Percentiles rank a stretch among this genome's conserved stretches.
Conservation (phyloP, 2,888 invertebrate species). For the Tiphia femorata region DNA sequence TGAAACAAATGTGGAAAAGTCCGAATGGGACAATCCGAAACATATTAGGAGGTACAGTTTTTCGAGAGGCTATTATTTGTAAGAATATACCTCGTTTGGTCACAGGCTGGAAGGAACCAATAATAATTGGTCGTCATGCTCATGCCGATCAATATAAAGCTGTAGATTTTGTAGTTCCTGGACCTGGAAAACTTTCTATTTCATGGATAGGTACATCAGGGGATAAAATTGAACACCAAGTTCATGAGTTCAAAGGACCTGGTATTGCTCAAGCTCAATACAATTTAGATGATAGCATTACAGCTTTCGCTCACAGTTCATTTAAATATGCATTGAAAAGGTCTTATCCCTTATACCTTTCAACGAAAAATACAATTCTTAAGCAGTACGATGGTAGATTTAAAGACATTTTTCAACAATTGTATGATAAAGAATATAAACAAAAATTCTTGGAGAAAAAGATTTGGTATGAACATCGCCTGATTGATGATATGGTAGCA, state of each 20-base stretch:
- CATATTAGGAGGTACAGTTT: constrained; percentile 86
- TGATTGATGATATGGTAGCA: constrained; percentile 99
- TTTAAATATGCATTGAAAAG: constrained; percentile 90
- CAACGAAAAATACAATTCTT: constrained; percentile 97
- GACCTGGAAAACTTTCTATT: constrained; percentile 88
- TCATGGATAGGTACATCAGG: constrained; percentile 80
- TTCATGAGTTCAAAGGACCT: constrained; percentile 87
- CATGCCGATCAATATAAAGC: constrained; percentile 98
- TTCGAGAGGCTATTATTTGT: constrained; percentile 89
- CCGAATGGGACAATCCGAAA: constrained; percentile 92
- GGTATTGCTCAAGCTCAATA: constrained; percentile 96
- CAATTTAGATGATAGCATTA: constrained; percentile 95
- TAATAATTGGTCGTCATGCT: constrained; percentile 98
- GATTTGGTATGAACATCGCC: constrained; percentile 98
- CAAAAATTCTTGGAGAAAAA: constrained; percentile 84
- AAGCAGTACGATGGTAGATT: constrained; percentile 97
- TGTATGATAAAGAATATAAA: constrained; percentile 92
- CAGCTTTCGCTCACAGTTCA: constrained; percentile 95
- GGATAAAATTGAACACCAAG: constrained; percentile 78
- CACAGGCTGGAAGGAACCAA: constrained; percentile 94
- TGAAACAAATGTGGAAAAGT: constrained; percentile 93
- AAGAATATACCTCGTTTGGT: constrained; percentile 96
- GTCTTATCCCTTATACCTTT: constrained; percentile 90
- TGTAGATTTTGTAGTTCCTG: constrained; percentile 95
- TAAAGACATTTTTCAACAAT: constrained; percentile 97